phyloP scores from a whole-genome alignment of 2,113 vertebrate genomes.

The Cololabis saira region DNA sequence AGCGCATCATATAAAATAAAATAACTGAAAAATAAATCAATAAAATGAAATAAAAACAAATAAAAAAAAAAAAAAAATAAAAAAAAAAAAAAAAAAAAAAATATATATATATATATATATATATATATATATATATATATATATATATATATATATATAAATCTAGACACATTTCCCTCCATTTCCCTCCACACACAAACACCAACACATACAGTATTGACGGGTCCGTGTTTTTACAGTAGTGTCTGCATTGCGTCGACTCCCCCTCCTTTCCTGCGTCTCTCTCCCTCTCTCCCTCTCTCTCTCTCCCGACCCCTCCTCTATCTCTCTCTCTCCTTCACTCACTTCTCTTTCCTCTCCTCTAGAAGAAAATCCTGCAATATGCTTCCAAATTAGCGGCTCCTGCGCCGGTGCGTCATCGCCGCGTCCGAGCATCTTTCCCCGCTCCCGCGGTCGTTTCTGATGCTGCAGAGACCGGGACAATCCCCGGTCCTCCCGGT shows the following conservation, averaged over 20 bases:
- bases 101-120: too few relatives aligned
- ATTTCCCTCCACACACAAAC: too few relatives aligned
- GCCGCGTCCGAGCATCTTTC: conserved; percentile 10
- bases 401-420: conserved; percentile 45
- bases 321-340: conserved; percentile 23
- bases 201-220: conserved; percentile 27
- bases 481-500: conserved; percentile 2
- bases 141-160: too few relatives aligned
- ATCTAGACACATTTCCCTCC: too few relatives aligned
- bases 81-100: too few relatives aligned
- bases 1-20: too few relatives aligned
- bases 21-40: too few relatives aligned
- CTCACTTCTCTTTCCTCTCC: conserved; percentile 23
- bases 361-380: conserved; percentile 64
- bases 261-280: conserved; percentile 31
- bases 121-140: too few relatives aligned
- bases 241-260: conserved; percentile 85
- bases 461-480: conserved; percentile 65
- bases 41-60: too few relatives aligned
- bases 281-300: background rate
- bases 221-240: conserved; percentile 70
- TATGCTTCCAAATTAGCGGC: conserved; percentile 58
- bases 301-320: conserved; percentile 21
- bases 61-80: too few relatives aligned
- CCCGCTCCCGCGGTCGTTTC: too few relatives aligned